A percentile compares a stretch with the other conserved stretches of the same genome.
phyloP scores from a whole-genome alignment of 2,888 invertebrate species.

The Stomorhina lunata region DNA sequence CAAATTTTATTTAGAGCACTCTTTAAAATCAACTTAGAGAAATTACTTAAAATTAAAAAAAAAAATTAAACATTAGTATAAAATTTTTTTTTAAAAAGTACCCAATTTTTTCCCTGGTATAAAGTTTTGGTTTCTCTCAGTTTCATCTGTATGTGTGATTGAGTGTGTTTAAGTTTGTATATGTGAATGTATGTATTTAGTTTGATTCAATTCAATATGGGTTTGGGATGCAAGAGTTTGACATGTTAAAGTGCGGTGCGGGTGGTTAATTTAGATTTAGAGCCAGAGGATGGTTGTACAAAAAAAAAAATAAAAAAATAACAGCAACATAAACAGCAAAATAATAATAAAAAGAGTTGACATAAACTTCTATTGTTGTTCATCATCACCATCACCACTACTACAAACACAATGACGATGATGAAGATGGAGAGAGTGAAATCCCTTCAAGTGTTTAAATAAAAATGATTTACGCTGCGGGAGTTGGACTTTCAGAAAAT shows the following conservation, averaged over 20 bases:
- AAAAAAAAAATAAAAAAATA: conserved; percentile 9
- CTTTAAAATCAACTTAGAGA: no score
- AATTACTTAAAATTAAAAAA: no score
- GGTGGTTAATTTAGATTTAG: conserved; percentile 64
- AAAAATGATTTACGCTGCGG: conserved; percentile 64
- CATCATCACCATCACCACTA: conserved; percentile 35
- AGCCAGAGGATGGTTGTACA: conserved; percentile 37
- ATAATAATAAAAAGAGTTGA: conserved; percentile 56
- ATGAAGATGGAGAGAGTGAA: conserved; percentile 23
- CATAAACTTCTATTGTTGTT: conserved; percentile 61
- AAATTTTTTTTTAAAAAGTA: no score
- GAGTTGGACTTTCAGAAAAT: conserved; percentile 57
- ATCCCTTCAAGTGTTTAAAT: conserved; percentile 63
- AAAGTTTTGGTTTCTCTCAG: neutral
- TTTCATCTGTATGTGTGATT: neutral
- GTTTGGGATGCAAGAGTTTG: conserved; percentile 30
- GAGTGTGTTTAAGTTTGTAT: neutral
- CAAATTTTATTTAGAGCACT: no score
- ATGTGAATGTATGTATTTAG: conserved; percentile 18
- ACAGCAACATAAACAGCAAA: conserved; percentile 18
- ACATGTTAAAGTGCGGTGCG: conserved; percentile 55
- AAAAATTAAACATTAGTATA: no score
- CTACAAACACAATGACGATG: neutral
- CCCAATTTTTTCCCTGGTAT: no score
- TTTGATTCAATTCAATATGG: conserved; percentile 12